Conservation (phyloP, 2,113 vertebrate species). For the Tachuris rubrigastra region DNA sequence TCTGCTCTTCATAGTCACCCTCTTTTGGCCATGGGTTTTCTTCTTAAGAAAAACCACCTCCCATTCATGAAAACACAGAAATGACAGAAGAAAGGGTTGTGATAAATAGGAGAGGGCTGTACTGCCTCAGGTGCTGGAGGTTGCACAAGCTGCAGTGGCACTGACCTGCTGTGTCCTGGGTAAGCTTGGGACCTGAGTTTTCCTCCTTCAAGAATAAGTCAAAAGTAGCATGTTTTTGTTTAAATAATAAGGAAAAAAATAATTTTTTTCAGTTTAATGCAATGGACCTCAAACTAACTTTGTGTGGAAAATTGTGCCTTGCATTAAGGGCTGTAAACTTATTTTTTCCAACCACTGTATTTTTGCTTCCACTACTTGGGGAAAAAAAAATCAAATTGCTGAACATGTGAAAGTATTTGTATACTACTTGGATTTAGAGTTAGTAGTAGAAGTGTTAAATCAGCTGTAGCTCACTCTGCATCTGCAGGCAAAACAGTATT, state of each 20-base stretch:
- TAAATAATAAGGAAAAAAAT: neutral
- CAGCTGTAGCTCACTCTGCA: neutral
- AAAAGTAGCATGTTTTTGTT: neutral
- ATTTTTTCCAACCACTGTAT: neutral
- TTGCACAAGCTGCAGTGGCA: neutral
- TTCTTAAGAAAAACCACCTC: neutral
- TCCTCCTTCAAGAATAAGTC: neutral
- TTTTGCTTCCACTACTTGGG: neutral
- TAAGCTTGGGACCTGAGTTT: neutral
- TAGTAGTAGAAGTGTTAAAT: neutral
- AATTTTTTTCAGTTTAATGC: neutral
- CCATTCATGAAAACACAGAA: neutral
- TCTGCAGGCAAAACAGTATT: constrained; percentile 3
- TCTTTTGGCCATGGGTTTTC: neutral
- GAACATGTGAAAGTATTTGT: neutral
- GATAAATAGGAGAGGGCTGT: neutral
- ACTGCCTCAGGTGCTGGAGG: neutral
- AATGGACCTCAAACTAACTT: neutral
- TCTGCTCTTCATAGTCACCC: neutral
- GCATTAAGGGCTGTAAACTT: neutral
- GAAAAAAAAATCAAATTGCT: neutral
- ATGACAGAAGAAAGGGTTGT: neutral
- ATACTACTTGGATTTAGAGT: neutral
- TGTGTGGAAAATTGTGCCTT: neutral
- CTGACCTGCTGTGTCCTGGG: neutral